Base-by-base conservation (phyloP, 2,888 invertebrate genomes). In the Carabus problematicus region DNA sequence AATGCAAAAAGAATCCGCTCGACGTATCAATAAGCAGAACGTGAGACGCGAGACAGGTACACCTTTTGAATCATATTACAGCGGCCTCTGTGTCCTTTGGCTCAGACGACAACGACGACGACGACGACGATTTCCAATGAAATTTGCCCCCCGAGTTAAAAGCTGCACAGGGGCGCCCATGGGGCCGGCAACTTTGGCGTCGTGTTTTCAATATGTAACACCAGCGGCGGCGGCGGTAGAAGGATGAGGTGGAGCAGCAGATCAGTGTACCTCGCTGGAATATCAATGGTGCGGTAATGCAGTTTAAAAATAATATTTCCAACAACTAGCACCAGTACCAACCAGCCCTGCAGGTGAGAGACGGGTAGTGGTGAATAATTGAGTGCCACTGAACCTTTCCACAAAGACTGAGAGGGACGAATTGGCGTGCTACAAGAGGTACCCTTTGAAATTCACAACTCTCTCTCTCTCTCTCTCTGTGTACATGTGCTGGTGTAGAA, bases 131-230 rank as follows among this genome's bases (percentile, higher is more conserved):
- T 64, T 45, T 45, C 43, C 55, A 64, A 64, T 64, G 55, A 55
- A 55, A 64, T 64, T 64, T 64, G 64, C 56, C 42, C 54, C 55
- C 39, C n/a, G n/a, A 66, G 67, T 67, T 67, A 59, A 67, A 67
- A 67, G 67, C 67, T 49, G 56, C 67, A 47, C 52, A 45, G 19
- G 49, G 19, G 16, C 47, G n/a, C n/a, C n/a, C n/a, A 52, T 47
- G 60, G 56, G 49, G 41, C 60, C 58, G 56, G 9, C n/a, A 19
- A 47, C 64, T 11, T 45, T 12, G 19, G 39, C 43, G 67, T 54
- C 60, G 54, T 67, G 67, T 67, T 67, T 67, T 67, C 67, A 67
- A 67, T 67, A 67, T 67, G 67, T 67, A 67, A 67, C 60, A 67
- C 67, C 60, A 29, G 29, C n/a, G n/a, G n/a, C n/a, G n/a, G n/a